Base-by-base conservation (phyloP, 2,797 vertebrate genomes). In the Etheostoma perlongum region DNA sequence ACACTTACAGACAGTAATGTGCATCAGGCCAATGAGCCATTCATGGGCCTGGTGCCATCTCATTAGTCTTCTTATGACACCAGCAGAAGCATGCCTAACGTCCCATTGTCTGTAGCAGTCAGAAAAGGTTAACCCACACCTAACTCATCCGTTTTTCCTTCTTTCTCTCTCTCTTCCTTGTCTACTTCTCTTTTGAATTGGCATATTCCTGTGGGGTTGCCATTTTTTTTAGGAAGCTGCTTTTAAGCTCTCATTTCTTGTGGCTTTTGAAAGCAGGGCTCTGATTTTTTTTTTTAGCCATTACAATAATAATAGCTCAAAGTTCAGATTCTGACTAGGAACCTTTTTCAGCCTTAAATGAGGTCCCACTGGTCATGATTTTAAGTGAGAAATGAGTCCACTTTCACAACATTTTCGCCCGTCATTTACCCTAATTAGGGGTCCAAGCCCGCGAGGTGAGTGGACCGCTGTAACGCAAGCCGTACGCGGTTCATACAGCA, bases 21-120 rank as follows among this genome's bases (percentile, higher is more conserved):
- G 85, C 87, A 85, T 91, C 88, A 91, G 85, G 90, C 91, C 91
- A 94, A 94, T 93, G 93, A 94, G 91, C 85, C 93, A 83, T 92
- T 85, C 84, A 79, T 62, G 81, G 88, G 90, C 88, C 88, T 69
- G 83, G 84, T 88, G 88, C 91, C 92, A 92, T 92, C 90, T 92
- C 91, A 93, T 94, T 93, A 92, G 90, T 91, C 90, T 91, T 87
- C 87, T 89, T 84, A 83, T 90, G 91, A 91, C 92, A 92, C 84
- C 10, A 7, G 86, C 68, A 88, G 76, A 82, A 76, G 79, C 83
- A 88, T 84, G 83, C 85, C 82, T 88, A 85, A 89, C 83, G 63
- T 79, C 64, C 85, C 81, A 89, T 91, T 92, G 91, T 93, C 85
- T 91, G 77, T 55, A 30, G 78, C 72, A 79, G 79, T 67, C 74